Percentiles rank a stretch among this genome's conserved stretches.
Conservation (phyloP, 2,113 vertebrate genomes). For the Monopterus albus region DNA sequence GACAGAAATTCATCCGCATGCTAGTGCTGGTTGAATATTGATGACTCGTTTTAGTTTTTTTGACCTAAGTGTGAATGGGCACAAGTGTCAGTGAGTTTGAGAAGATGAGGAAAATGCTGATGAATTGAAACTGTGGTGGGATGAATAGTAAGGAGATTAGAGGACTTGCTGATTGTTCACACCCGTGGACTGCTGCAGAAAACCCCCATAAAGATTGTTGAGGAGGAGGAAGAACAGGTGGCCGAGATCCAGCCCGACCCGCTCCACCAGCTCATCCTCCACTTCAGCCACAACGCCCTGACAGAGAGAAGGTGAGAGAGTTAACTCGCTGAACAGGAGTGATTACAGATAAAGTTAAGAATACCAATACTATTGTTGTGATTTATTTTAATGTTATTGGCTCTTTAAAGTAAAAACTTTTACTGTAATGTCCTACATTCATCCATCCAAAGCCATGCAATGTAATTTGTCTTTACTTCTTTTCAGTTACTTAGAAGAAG, state of each 20-base stretch:
- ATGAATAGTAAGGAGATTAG: neutral
- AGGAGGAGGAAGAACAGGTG: conserved; percentile 93
- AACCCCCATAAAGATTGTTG: conserved; percentile 87
- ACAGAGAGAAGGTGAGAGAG: conserved; percentile 92
- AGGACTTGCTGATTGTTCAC: conserved; percentile 30
- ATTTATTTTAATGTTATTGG: too few relatives aligned
- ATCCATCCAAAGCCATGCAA: neutral
- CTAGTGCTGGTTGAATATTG: conserved; percentile 35
- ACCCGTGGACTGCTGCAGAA: conserved; percentile 84
- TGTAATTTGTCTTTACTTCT: neutral
- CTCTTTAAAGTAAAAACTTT: too few relatives aligned
- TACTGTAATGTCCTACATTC: too few relatives aligned
- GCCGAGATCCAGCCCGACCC: conserved; percentile 91
- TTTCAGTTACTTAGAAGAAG: conserved; percentile 90
- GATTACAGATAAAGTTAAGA: too few relatives aligned
- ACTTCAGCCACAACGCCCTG: conserved; percentile 95
- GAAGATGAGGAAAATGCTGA: neutral
- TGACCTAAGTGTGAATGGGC: conserved; percentile 21
- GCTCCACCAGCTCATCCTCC: conserved; percentile 96
- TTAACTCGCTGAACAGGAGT: neutral
- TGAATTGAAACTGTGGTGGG: neutral
- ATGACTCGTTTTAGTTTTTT: conserved; percentile 44
- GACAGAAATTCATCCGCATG: conserved; percentile 64
- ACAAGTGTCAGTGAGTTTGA: conserved; percentile 3
- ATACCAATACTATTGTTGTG: too few relatives aligned